Evolutionary conservation across 2,113 vertebrate species (phyloP), one percentile per base, ranked within the genome.

Genomic region (Danionella cerebrum): DNA sequence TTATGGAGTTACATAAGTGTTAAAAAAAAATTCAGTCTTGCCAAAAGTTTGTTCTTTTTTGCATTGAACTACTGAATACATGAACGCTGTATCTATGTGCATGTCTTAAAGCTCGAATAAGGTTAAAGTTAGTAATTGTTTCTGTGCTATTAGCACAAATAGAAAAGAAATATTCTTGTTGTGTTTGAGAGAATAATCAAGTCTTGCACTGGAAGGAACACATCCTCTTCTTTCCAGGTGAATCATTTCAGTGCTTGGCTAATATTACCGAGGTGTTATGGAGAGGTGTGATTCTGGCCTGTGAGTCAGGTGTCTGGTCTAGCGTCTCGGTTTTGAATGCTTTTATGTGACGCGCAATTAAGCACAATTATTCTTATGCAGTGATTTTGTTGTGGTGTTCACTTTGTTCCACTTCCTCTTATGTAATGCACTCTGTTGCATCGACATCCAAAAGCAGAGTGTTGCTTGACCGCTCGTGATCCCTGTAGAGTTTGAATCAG

Each of bases 251-350:
- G 22, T 51, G 24, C 8, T 51, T 19, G 19, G 6, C 6, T 27
- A 9, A 16, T 41, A 13, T 41, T 41, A 24, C 42, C 21, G 6
- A 36, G 16, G 7, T 22, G 1, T 59, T 8, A 42, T 41, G 36
- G 8, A 25, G n/a, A 59, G 13, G 36, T 59, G 55, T 42, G 36
- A 59, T 16, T 12, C 22, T 41, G 22, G 18, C 41, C 27, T 14
- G 36, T 42, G 35, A 59, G 36, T 24, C 55, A 42, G 55, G 55
- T 59, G 55, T 59, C 55, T 59, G 38, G 21, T 27, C n/a, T 35
- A 14, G 51, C 27, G 3, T 33, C 50, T 27, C 35, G 29, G 27
- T 54, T 35, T 54, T 14, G 3, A 33, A 9, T 39, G 13, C 55
- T 58, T 11, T 57, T 38, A 57, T 36, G 53, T 13, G 18, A 35